phyloP scores from a whole-genome alignment of 2,888 invertebrate genomes.

The Archips xylosteana region DNA sequence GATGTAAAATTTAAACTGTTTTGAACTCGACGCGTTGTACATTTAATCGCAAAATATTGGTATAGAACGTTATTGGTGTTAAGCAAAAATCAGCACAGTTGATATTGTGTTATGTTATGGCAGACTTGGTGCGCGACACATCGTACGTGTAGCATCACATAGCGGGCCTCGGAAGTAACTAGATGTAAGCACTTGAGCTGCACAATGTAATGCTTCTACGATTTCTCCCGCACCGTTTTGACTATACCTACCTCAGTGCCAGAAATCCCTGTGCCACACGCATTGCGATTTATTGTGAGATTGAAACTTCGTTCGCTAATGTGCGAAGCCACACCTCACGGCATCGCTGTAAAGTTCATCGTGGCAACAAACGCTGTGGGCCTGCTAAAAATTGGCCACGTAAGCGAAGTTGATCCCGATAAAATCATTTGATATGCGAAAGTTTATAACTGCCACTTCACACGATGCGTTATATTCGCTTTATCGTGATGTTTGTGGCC shows the following conservation, averaged over 20 bases:
- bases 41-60: neutral
- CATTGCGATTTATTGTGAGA: too few species aligned
- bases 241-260: neutral
- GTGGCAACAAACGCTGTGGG: too few species aligned
- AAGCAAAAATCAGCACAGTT: neutral
- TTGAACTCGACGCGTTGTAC: neutral
- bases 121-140: neutral
- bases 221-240: neutral
- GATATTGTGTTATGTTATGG: neutral
- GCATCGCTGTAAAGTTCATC: too few species aligned
- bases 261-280: too few species aligned
- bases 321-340: too few species aligned
- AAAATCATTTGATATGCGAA: too few species aligned
- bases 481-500: too few species aligned
- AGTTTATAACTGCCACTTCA: too few species aligned
- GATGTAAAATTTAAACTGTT: neutral
- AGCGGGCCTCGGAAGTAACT: neutral
- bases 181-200: neutral
- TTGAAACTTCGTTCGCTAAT: too few species aligned
- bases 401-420: too few species aligned
- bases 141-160: neutral
- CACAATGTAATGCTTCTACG: neutral
- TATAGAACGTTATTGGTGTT: neutral
- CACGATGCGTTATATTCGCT: too few species aligned
- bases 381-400: too few species aligned